Evolutionary conservation across 2,888 invertebrate genomes (phyloP).

Genomic region (Eretmocerus hayati): DNA sequence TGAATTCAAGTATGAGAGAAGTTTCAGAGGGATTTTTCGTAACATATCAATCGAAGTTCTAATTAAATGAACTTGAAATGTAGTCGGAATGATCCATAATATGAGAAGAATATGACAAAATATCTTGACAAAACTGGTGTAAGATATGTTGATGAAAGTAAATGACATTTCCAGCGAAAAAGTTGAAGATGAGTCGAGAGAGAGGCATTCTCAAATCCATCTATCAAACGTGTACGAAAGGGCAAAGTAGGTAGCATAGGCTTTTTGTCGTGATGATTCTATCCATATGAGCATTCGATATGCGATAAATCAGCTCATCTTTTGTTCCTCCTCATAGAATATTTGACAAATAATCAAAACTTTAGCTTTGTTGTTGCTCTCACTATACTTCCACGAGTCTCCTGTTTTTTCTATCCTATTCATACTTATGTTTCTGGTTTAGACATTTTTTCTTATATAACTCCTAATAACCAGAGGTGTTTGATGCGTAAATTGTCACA

Average conservation of each 20-base stretch:
- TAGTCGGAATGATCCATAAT: no score
- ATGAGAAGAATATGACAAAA: neutral
- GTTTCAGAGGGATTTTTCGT: no score
- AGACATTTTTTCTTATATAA: constrained; percentile 3
- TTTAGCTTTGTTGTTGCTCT: constrained; percentile 17
- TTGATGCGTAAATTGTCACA: constrained; percentile 10
- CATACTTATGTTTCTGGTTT: neutral
- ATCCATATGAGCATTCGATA: constrained; percentile 5
- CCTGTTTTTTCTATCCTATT: constrained; percentile 6
- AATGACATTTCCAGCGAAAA: no score
- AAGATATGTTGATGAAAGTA: no score
- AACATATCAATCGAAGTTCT: no score
- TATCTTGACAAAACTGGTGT: no score
- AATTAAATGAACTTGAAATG: no score
- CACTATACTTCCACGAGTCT: constrained; percentile 6
- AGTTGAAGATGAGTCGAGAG: constrained; percentile 2
- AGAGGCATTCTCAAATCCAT: constrained; percentile 9
- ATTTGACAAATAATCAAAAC: constrained; percentile 1
- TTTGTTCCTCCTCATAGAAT: neutral
- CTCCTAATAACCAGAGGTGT: constrained; percentile 10
- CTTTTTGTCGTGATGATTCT: constrained; percentile 11
- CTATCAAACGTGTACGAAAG: constrained; percentile 17
- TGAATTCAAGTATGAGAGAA: no score
- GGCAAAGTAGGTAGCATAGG: constrained; percentile 19
- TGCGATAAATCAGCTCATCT: neutral